Evolutionary conservation across 2,113 vertebrate species (phyloP), one percentile per base, ranked within the genome.

Genomic region (Empidonax alnorum): DNA sequence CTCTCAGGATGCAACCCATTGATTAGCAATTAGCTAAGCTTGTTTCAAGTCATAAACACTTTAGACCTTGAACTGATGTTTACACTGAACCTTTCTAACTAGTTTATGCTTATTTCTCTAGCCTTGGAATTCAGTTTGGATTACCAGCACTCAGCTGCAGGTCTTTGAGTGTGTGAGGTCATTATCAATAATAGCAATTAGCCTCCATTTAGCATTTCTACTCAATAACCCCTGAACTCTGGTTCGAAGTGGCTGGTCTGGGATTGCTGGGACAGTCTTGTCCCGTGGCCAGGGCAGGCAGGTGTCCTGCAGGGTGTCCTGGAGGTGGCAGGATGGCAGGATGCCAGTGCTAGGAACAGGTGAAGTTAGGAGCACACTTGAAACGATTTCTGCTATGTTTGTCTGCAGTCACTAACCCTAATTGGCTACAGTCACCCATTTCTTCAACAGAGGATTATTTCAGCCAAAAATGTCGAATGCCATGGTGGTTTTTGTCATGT

Each of bases 21-120:
- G 92, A 95, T 90, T 89, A 84, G 21, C 75, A 84, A 93, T 94
- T 94, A 93, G n/a, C 55, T 93, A 42, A 79, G 22, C 79, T 93
- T 96, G 62, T 88, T 96, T 90, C 61, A 83, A 92, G 76, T 93
- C 21, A 6, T 42, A 83, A 91, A 84, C n/a, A 50, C 50, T 92
- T 92, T 61, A 88, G 53, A 50, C 27, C 27, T 81, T 89, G 50
- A 96, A 73, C 28, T 89, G 84, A 56, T 84, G n/a, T 37, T 72
- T 67, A 44, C 69, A 74, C 5, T 84, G 81, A 83, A 53, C 52
- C 11, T 80, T 75, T 19, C 50, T 49, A 80, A 72, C 30, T 33
- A 35, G 25, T 89, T 94, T 82, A 50, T 77, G 30, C 4, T 55
- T 44, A 72, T 30, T 89, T 31, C 16, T 49, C 5, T 2, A 49